Evolutionary conservation across 2,888 invertebrate species (phyloP), one percentile per base, ranked within the genome.

Genomic region (Eudasyphora cyanicolor): DNA sequence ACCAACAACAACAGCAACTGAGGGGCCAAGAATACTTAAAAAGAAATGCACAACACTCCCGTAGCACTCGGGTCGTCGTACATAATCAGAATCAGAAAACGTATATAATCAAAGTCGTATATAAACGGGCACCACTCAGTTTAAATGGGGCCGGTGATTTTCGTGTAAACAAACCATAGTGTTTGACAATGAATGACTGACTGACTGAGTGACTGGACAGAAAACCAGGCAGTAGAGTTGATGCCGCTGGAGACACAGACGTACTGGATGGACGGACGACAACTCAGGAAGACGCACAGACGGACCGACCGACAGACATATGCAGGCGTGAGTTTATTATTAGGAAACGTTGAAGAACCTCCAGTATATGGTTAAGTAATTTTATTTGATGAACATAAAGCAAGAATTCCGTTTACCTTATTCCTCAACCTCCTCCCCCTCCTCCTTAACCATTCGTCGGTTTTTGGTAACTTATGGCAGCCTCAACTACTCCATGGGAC

Each of bases 281-380:
- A 45, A 3, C 45, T 14, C 35, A 35, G 51, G 19, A 21, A 8
- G 64, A 19, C 35, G n/a, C 2, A 35, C 77, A 32, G 67, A 51
- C 83, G 42, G 67, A 51, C 83, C 85, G 86, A 86, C 87, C 86
- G 80, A 70, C 80, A 77, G 74, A 78, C 83, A 27, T 60, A 80
- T 74, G 79, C 82, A 86, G 86, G 86, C 86, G 86, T 87, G 86
- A 86, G 86, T 84, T 87, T 86, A 87, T 87, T 87, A 86, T 86
- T 86, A 86, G 86, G 78, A 82, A 79, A 85, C 21, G 21, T 24
- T 10, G 3, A 14, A n/a, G n/a, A 29, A 29, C 32, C 27, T 24
- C 60, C 74, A 85, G 83, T 79, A 79, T 86, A 85, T 85, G 80
- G 82, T 87, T 87, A 87, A 86, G 86, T 86, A 86, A 87, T 86